A percentile compares a stretch with the other conserved stretches of the same genome.
Evolutionary conservation across 2,888 invertebrate species (phyloP).

Genomic region (Apotomis betuletana): DNA sequence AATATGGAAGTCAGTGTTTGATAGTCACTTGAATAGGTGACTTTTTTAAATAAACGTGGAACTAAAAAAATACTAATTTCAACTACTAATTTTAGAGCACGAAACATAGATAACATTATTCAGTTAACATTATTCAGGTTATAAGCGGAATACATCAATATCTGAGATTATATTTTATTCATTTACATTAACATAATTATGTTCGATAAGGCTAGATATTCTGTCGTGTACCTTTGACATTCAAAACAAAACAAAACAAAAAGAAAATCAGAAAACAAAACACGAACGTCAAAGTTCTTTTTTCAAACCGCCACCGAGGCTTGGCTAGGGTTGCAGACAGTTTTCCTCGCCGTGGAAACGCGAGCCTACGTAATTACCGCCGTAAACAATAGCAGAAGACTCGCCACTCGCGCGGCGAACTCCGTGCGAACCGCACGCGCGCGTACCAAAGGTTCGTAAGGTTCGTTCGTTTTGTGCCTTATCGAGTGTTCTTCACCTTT

Average conservation of each 20-base stretch:
- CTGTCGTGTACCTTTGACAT: neutral
- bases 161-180: too few relatives aligned
- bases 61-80: neutral
- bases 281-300: neutral
- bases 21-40: too few relatives aligned
- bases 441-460: constrained; percentile 59
- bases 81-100: too few relatives aligned
- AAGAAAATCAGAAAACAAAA: neutral
- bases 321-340: constrained; percentile 52
- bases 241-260: constrained; percentile 13
- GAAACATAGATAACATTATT: too few relatives aligned
- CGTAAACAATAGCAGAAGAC: constrained; percentile 76
- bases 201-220: too few relatives aligned
- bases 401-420: constrained; percentile 76
- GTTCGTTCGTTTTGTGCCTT: constrained; percentile 65
- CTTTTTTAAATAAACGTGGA: neutral
- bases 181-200: too few relatives aligned
- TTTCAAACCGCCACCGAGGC: constrained; percentile 5
- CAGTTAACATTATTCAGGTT: too few relatives aligned
- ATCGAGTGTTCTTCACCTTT: constrained; percentile 63
- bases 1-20: neutral
- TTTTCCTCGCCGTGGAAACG: constrained; percentile 77
- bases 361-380: constrained; percentile 65
- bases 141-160: too few relatives aligned
- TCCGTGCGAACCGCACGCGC: constrained; percentile 73